Percentiles rank a stretch among this genome's conserved stretches.
phyloP scores from a whole-genome alignment of 2,113 vertebrate genomes.

The Hassar affinis region DNA sequence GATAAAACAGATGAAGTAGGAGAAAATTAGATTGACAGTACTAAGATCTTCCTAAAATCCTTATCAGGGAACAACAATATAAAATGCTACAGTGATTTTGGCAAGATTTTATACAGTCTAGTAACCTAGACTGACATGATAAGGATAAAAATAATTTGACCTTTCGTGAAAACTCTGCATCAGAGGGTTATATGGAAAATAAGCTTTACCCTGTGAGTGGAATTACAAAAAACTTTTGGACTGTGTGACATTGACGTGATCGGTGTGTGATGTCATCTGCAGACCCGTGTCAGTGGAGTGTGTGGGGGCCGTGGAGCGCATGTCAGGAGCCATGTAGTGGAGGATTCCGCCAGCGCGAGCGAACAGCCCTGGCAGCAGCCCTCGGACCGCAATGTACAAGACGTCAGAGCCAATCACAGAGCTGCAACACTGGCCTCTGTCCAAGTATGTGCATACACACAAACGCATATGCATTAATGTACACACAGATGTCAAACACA shows the following conservation, averaged over 20 bases:
- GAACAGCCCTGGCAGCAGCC: conserved; percentile 57
- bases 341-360: conserved; percentile 77
- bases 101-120: not conserved
- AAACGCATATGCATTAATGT: not conserved
- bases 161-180: not conserved
- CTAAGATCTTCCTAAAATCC: not conserved
- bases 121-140: not conserved
- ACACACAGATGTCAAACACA: not conserved
- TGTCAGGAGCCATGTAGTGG: conserved; percentile 82
- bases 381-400: conserved; percentile 68
- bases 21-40: not conserved
- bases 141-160: not conserved
- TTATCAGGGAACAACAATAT: not conserved
- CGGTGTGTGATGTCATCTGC: not conserved
- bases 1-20: not conserved
- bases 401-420: conserved; percentile 78
- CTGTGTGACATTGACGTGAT: not conserved
- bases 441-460: conserved; percentile 70
- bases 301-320: conserved; percentile 81
- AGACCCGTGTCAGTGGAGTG: conserved; percentile 83
- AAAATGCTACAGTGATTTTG: not conserved
- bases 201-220: not conserved
- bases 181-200: not conserved
- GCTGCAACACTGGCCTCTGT: conserved; percentile 80
- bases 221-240: not conserved